These are phyloP conservation scores for Danaus plexippus DNA, from an alignment of 1,140 invertebrate species.

Conservation along the genomic window DNA sequence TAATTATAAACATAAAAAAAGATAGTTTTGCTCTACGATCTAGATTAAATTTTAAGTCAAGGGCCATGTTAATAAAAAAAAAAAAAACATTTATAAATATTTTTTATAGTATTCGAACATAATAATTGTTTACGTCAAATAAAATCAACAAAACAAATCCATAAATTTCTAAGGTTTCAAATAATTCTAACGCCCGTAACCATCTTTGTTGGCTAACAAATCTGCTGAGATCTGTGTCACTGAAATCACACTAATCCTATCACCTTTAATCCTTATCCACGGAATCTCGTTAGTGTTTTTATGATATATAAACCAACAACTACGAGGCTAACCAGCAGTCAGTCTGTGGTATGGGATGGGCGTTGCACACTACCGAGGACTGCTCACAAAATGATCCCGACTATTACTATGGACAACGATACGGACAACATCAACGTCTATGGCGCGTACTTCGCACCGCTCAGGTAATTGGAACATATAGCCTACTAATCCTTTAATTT, in stretches of 20 bases:
- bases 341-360: conserved; percentile 62
- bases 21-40: too few species aligned
- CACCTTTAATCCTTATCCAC: conserved; percentile 47
- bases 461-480: conserved; percentile 27
- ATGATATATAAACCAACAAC: conserved; percentile 46
- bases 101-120: too few species aligned
- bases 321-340: conserved; percentile 40
- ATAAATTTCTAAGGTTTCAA: conserved; percentile 40
- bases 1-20: too few species aligned
- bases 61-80: too few species aligned
- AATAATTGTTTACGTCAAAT: conserved; percentile 10
- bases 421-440: conserved; percentile 42
- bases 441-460: conserved; percentile 52
- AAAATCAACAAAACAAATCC: conserved; percentile 23
- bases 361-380: conserved; percentile 59
- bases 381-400: conserved; percentile 48
- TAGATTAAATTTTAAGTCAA: too few species aligned
- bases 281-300: conserved; percentile 46
- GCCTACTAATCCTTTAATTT: neutral
- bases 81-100: too few species aligned
- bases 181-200: conserved; percentile 27
- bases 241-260: conserved; percentile 59
- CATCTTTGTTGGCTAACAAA: conserved; percentile 30
- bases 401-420: conserved; percentile 48
- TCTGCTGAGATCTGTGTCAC: conserved; percentile 48